Evolutionary conservation across 1,140 invertebrate genomes (phyloP), one percentile per base, ranked within the genome.

Genomic region (Diorhabda elongata): DNA sequence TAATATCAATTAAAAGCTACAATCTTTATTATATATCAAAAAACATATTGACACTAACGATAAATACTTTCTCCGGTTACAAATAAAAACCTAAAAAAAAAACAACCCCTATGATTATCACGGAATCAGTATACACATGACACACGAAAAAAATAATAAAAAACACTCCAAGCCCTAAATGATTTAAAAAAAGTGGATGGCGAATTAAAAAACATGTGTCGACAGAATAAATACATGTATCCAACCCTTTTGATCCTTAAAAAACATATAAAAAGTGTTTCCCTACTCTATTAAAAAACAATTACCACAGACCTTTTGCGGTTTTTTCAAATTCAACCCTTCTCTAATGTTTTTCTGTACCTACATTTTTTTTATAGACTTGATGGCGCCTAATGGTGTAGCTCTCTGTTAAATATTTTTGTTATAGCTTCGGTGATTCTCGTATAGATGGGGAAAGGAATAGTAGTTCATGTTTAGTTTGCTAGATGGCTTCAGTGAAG

Each of bases 221-320:
- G 73, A 74, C 70, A 74, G 69, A 52, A 72, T 68, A 72, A 74
- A 71, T 57, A 61, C 66, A 68, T 62, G 72, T 64, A 69, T 5
- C 43, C 61, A 42, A 47, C 44, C 44, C 6, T 44, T 58, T 42
- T 9, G 42, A n/a, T 52, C 47, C 42, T 59, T 63, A 70, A 70
- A 70, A 68, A 69, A 64, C 52, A 45, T 52, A 47, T 64, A 72
- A 69, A 74, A 70, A 74, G 66, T 64, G 61, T 66, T 60, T 61
- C 69, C 60, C 65, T 8, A 56, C 52, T 71, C 72, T 67, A 74
- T 74, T 74, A 73, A 74, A 74, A 74, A 74, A 71, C 71, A 73
- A 74, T 74, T 73, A 74, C 26, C 64, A 60, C 67, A 65, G 71
- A 59, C 58, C 69, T 72, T 73, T 72, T 69, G 73, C 42, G 73